These are phyloP conservation scores for Dioctria rufipes DNA, from an alignment of 2,888 invertebrate genomes.

Conservation along the genomic window DNA sequence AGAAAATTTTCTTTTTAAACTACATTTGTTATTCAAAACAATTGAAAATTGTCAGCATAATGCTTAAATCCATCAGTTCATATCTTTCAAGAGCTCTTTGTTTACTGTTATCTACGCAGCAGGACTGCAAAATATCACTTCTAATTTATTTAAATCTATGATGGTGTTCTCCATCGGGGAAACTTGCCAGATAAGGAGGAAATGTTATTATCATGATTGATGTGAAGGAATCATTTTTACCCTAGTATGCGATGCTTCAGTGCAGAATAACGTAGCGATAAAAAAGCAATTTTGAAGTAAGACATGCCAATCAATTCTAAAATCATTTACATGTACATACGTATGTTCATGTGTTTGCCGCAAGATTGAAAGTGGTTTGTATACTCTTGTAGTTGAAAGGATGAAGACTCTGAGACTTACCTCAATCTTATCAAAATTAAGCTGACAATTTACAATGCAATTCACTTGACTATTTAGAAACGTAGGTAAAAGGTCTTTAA, in stretches of 20 bases:
- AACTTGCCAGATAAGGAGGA: not conserved
- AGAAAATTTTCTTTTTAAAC: too few species aligned
- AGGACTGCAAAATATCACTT: not conserved
- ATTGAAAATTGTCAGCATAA: too few species aligned
- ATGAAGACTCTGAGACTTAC: too few species aligned
- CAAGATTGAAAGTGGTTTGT: too few species aligned
- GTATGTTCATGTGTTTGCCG: not conserved
- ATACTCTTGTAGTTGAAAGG: too few species aligned
- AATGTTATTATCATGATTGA: constrained; percentile 2
- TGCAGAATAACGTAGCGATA: not conserved
- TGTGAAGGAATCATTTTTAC: not conserved
- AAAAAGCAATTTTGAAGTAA: not conserved
- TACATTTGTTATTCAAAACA: too few species aligned
- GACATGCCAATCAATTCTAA: constrained; percentile 1
- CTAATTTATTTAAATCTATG: constrained; percentile 6
- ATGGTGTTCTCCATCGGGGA: not conserved
- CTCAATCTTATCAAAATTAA: too few species aligned
- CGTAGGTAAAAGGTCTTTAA: too few species aligned
- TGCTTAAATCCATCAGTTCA: not conserved
- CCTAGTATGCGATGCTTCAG: not conserved
- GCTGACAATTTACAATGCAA: too few species aligned
- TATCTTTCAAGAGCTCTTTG: not conserved
- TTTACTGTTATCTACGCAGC: not conserved
- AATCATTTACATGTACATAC: not conserved
- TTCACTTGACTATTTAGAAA: too few species aligned